Evolutionary conservation across 1,140 invertebrate species (phyloP).

Genomic region (Whitmania pigra): DNA sequence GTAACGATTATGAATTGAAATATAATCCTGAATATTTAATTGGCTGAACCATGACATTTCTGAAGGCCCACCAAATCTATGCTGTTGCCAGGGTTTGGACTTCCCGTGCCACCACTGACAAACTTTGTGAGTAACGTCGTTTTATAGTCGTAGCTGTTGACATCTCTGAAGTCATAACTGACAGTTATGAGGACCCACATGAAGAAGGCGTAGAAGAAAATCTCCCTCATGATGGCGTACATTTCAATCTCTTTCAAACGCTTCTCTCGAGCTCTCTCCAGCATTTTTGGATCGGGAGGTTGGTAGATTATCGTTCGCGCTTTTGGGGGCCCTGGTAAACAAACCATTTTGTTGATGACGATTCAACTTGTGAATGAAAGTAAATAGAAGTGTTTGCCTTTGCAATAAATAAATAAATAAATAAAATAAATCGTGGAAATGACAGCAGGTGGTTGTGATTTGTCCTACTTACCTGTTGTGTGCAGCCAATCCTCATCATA

Average conservation of each 20-base stretch:
- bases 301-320: slow-evolving; percentile 34
- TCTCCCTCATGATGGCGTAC: slow-evolving; percentile 43
- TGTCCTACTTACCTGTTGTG: background rate
- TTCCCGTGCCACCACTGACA: slow-evolving; percentile 32
- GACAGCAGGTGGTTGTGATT: too few relatives aligned
- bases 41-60: too few relatives aligned
- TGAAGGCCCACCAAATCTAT: slow-evolving; percentile 8
- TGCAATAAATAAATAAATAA: too few relatives aligned
- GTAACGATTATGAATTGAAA: too few relatives aligned
- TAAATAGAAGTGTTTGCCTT: too few relatives aligned
- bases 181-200: slow-evolving; percentile 44
- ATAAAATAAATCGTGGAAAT: too few relatives aligned
- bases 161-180: slow-evolving; percentile 43
- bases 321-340: slow-evolving; percentile 24
- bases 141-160: slow-evolving; percentile 40
- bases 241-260: slow-evolving; percentile 45
- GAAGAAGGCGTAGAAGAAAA: slow-evolving; percentile 44
- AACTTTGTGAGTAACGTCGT: slow-evolving; percentile 42
- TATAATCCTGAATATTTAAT: too few relatives aligned
- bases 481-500: slow-evolving; percentile 36
- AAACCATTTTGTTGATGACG: background rate
- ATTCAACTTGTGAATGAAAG: too few relatives aligned
- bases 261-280: slow-evolving; percentile 40
- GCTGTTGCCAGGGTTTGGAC: slow-evolving; percentile 9
- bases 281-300: slow-evolving; percentile 37